Evolutionary conservation across 2,113 vertebrate species (phyloP).

Genomic region (Uria lomvia): DNA sequence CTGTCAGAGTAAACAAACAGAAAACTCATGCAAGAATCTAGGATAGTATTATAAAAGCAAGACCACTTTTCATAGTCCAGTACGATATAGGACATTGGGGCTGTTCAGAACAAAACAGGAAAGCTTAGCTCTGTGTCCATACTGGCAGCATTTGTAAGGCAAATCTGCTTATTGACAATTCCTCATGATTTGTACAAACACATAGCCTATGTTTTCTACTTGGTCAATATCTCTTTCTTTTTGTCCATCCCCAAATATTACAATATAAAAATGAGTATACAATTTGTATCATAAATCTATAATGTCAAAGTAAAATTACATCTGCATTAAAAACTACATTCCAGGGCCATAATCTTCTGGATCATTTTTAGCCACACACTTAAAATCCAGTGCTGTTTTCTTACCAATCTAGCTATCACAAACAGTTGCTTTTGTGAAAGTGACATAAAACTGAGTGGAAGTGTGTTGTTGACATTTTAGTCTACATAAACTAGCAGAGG

Average conservation of each 20-base stretch:
- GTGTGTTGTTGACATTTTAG: constrained; percentile 52
- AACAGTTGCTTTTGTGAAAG: neutral
- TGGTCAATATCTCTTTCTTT: neutral
- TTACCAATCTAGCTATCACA: neutral
- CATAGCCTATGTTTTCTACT: neutral
- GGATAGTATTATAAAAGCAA: neutral
- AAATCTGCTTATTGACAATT: neutral
- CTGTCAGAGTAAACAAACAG: neutral
- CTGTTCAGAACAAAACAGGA: neutral
- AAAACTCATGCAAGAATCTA: neutral
- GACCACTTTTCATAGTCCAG: neutral
- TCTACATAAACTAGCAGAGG: constrained; percentile 22
- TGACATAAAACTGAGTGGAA: constrained; percentile 20
- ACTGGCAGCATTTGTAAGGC: neutral
- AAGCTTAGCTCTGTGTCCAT: neutral
- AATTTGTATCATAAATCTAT: neutral
- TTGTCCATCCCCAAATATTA: neutral
- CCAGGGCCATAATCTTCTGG: neutral
- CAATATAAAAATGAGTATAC: neutral
- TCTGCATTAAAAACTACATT: neutral
- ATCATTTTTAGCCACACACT: neutral
- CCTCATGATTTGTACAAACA: neutral
- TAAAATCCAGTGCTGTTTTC: neutral
- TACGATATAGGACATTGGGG: neutral
- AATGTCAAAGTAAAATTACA: neutral